Base-by-base conservation (phyloP, 2,113 vertebrate species). In the Cercocebus atys region DNA sequence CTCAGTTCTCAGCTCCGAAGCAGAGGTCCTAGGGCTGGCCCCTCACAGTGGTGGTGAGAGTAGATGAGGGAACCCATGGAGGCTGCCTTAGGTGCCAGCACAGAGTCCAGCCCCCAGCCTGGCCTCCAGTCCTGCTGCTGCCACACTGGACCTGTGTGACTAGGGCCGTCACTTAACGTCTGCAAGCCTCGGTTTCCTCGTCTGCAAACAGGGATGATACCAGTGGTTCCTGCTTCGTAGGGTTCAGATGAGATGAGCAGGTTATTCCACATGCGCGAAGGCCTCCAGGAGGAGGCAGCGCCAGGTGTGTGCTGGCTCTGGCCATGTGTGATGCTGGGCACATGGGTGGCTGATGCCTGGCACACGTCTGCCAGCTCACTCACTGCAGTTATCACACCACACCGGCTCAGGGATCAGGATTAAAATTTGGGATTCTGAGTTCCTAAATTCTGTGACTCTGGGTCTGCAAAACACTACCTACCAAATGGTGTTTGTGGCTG, bases 281-380 rank as follows among this genome's bases (percentile, higher is more conserved):
- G 8, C 68, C 47, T 83, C 25, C 2, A 3, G 32, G 50, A 0
- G 23, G 59, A 43, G 59, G 11, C 8, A 0, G 12, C 0, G 8
- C 40, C 2, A 0, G 11, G 14, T 2, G 6, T 0, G 0, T 4
- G 18, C 52, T 30, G 25, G 66, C 73, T 38, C 27, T 14, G 8
- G 11, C 2, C 16, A 35, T 0, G 2, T 30, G 40, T 45, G 59
- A 68, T 3, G 35, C 91, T 6, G 0, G 8, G 43, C 13, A 7
- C 5, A 0, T 4, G 0, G 7, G 30, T 14, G 40, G 18, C 45
- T 14, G 0, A 0, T 8, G 61, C 64, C 78, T 25, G 35, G 55
- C 12, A 20, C 47, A 61, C 1, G 0, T 25, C 43, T 7, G n/a
- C 59, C 13, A 32, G 0, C 13, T n/a, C 9, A 0, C 10, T 2